Evolutionary conservation across 2,797 vertebrate genomes (phyloP).

Genomic region (Balearica regulorum): DNA sequence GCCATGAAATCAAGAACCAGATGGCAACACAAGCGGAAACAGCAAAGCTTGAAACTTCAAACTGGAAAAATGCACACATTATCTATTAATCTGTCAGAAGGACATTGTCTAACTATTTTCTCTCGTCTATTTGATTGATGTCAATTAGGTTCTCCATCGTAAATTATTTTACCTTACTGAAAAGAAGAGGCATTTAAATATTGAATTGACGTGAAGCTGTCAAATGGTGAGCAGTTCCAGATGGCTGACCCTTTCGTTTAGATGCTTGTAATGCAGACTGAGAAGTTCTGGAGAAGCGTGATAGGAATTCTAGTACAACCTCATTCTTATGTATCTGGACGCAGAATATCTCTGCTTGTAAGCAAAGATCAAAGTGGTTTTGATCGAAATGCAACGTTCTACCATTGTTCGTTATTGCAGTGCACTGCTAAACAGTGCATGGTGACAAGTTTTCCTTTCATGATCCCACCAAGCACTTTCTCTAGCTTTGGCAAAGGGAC

Average conservation of each 20-base stretch:
- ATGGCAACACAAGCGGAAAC: neutral
- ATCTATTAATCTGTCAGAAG: neutral
- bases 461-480: neutral
- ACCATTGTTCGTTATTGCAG: neutral
- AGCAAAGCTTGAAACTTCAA: neutral
- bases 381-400: neutral
- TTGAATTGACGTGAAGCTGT: neutral
- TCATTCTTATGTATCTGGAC: neutral
- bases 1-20: neutral
- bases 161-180: neutral
- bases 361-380: neutral
- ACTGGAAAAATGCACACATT: neutral
- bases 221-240: neutral
- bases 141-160: neutral
- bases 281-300: neutral
- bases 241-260: neutral
- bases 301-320: neutral
- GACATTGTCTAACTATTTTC: neutral
- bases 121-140: neutral
- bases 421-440: neutral
- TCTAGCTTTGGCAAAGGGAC: neutral
- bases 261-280: neutral
- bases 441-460: neutral
- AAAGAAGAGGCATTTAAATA: neutral
- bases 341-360: neutral